Conservation (phyloP, 2,113 vertebrate genomes). For the Syngnathus floridae region DNA sequence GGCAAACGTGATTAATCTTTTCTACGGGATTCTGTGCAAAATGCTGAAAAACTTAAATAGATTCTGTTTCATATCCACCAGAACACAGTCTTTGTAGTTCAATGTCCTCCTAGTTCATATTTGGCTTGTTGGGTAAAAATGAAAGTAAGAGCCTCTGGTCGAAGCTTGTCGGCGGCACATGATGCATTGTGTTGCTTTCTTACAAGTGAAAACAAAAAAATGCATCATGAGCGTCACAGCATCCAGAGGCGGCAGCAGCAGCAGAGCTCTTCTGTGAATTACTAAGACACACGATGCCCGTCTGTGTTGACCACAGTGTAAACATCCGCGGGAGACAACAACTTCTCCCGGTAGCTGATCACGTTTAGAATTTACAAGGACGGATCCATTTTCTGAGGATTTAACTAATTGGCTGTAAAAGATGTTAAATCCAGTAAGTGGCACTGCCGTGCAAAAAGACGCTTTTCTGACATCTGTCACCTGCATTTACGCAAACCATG, state of each 20-base stretch:
- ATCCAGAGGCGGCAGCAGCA: slow-evolving; percentile 27
- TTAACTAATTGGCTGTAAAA: slow-evolving; percentile 23
- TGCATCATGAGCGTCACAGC: slow-evolving; percentile 13
- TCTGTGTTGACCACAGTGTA: slow-evolving; percentile 45
- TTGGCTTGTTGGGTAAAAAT: slow-evolving; percentile 61
- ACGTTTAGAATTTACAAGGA: slow-evolving; percentile 9
- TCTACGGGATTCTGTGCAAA: slow-evolving; percentile 51
- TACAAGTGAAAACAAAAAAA: slow-evolving; percentile 11
- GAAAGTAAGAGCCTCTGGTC: slow-evolving; percentile 27
- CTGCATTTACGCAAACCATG: slow-evolving; percentile 6
- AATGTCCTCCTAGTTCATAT: slow-evolving; percentile 42
- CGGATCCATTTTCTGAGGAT: slow-evolving; percentile 13
- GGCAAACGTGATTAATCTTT: slow-evolving; percentile 28
- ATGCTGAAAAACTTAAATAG: slow-evolving; percentile 33
- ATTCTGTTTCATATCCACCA: slow-evolving; percentile 18
- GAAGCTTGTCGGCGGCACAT: slow-evolving; percentile 30
- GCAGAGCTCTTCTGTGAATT: slow-evolving; percentile 17
- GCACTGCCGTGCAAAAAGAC: slow-evolving; percentile 8
- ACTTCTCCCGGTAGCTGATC: slow-evolving; percentile 6
- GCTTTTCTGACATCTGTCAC: neutral
- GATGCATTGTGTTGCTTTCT: slow-evolving; percentile 9
- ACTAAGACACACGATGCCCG: slow-evolving; percentile 11
- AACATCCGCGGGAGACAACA: slow-evolving; percentile 36
- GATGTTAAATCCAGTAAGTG: slow-evolving; percentile 12
- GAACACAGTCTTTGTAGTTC: slow-evolving; percentile 60